Base-by-base conservation (phyloP, 2,888 invertebrate species). In the Meandrusa payeni region DNA sequence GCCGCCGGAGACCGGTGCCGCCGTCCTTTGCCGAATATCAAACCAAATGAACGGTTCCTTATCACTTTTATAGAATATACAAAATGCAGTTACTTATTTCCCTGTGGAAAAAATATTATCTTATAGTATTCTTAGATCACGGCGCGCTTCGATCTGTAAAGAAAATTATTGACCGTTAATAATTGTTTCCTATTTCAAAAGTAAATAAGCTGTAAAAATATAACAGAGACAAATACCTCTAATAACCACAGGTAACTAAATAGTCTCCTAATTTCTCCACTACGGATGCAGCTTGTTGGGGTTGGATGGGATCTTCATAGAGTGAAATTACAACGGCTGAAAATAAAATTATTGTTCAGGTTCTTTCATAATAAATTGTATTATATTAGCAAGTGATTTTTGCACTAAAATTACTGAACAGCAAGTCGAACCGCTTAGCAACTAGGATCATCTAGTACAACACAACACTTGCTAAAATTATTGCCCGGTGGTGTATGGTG, bases 221-320 rank as follows among this genome's bases (percentile, higher is more conserved):
- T 17, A 5, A 10, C 24, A 7, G 33, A 5, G 33, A 12, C 4
- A 27, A 28, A 38, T 70, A 91, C 91, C 91, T 92, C 93, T 96
- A 97, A 94, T 95, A 96, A 93, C 96, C 96, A 93, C 96, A 96
- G 91, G 93, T 93, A 91, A 96, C 93, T 92, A 97, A 94, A 93
- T 97, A 97, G 89, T 97, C 97, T 91, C 97, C 96, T 92, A 97
- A 92, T 92, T 96, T 96, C 93, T 97, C 97, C 89, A 96, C 96
- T 89, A 97, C 95, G 69, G 96, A 96, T 88, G 97, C 97, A 78
- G 96, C 96, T 91, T 97, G 97, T 89, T 97, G 96, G 88, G 97
- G 96, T 90, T 96, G 96, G 89, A 96, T 96, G 80, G 96, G 96
- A 90, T 97, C 96, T 93, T 96, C 95, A 82, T 97, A 97, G 83